These are phyloP conservation scores for Patagioenas fasciata DNA, from an alignment of 2,113 vertebrate species.

Conservation along the genomic window DNA sequence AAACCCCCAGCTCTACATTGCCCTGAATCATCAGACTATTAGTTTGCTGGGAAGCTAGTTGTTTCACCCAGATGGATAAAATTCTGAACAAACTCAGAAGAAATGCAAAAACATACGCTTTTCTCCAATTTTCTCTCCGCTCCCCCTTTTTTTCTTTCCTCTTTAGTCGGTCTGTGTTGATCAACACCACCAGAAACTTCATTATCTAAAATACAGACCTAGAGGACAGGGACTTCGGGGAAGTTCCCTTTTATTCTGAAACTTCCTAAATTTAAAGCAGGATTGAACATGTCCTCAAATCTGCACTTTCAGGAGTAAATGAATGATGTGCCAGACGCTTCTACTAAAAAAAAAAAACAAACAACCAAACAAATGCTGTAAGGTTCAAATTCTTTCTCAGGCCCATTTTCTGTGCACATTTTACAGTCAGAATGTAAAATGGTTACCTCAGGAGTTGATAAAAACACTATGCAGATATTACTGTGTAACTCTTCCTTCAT, in stretches of 20 bases:
- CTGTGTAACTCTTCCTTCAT: not conserved
- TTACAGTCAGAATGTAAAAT: not conserved
- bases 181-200: slow-evolving; percentile 22
- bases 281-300: slow-evolving; percentile 50
- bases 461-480: not conserved
- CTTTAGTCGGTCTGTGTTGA: not conserved
- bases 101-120: slow-evolving; percentile 31
- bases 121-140: not conserved
- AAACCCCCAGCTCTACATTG: not conserved
- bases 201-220: slow-evolving; percentile 32
- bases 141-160: not conserved
- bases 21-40: slow-evolving; percentile 36
- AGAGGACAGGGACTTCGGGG: slow-evolving; percentile 25
- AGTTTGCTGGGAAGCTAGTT: slow-evolving; percentile 6
- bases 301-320: slow-evolving; percentile 41
- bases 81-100: slow-evolving; percentile 31
- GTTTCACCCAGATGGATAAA: slow-evolving; percentile 14
- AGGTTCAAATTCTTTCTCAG: not conserved
- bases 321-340: slow-evolving; percentile 44
- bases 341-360: slow-evolving; percentile 28
- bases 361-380: not conserved
- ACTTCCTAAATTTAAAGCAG: slow-evolving; percentile 24
- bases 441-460: not conserved
- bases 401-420: not conserved
- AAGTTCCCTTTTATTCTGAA: slow-evolving; percentile 32